Base-by-base conservation (phyloP, 2,888 invertebrate genomes). In the Athalia circularis region DNA sequence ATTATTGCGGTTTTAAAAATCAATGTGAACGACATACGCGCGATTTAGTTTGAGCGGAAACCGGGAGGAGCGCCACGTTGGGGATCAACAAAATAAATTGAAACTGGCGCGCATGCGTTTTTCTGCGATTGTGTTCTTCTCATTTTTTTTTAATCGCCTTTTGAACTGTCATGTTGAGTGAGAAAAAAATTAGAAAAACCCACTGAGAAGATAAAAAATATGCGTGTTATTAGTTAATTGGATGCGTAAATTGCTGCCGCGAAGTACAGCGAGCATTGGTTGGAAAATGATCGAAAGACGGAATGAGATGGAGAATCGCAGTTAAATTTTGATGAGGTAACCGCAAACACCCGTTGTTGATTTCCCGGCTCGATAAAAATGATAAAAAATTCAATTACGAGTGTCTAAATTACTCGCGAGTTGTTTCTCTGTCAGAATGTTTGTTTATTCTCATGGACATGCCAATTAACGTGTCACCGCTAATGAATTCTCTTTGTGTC, bases 1-100 rank as follows among this genome's bases (percentile, higher is more conserved):
- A 43, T 50, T 65, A 29, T 77, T 70, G 77, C 77, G 77, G 70
- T 68, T 65, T 80, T 75, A 79, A 82, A 82, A 80, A 80, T 80
- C 82, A 79, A 82, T 79, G 81, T 65, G 78, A 59, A 57, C 15
- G 72, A 57, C 45, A 50, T 45, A 8, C 13, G 72, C 54, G 43
- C 8, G 59, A 43, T 72, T 47, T 45, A 59, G 47, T 59, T 47
- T 6, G 29, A 45, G 43, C 15, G 15, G 47, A 9, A 11, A 47
- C 72, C 48, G 47, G 45, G 59, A 8, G 72, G 5, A 52, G 43
- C 72, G 59, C 72, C 72, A 72, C 59, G 11, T 72, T 13, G 13
- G 13, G 5, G 59, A 72, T 72, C 59, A 72, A 72, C 72, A 72
- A 59, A 72, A 59, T 47, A 68, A 54, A 68, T 52, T 54, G 59